phyloP scores from a whole-genome alignment of 2,888 invertebrate genomes.

The Ganaspis brasiliensis region DNA sequence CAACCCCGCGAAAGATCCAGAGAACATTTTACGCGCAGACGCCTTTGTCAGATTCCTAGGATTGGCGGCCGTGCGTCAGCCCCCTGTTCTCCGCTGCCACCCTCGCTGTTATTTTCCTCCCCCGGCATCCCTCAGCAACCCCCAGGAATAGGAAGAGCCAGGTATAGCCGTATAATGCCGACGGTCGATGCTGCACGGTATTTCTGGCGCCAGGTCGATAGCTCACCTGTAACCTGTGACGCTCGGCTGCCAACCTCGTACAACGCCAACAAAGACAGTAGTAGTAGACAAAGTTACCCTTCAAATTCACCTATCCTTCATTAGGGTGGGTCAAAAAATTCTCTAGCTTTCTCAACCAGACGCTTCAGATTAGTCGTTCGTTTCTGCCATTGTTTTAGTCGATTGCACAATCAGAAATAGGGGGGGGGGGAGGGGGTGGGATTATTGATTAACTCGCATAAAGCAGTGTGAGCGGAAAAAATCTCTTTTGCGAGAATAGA shows the following conservation, averaged over 20 bases:
- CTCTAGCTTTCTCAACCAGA: not conserved
- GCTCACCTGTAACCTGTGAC: constrained; percentile 71
- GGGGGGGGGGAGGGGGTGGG: too few relatives aligned
- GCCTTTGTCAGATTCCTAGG: constrained; percentile 63
- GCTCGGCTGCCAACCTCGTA: constrained; percentile 63
- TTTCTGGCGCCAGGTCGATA: constrained; percentile 80
- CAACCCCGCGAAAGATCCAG: constrained; percentile 51
- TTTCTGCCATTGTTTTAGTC: too few relatives aligned
- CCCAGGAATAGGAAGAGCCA: constrained; percentile 63
- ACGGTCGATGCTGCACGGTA: constrained; percentile 80
- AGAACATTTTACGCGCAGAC: constrained; percentile 58
- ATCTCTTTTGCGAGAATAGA: too few relatives aligned
- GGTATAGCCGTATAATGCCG: constrained; percentile 65
- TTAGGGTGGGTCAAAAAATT: constrained; percentile 12
- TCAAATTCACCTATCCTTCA: not conserved
- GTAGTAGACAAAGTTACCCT: not conserved
- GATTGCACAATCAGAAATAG: too few relatives aligned
- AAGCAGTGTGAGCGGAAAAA: too few relatives aligned
- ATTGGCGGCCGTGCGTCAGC: constrained; percentile 74
- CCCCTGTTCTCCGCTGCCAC: constrained; percentile 62
- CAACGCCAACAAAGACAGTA: constrained; percentile 53
- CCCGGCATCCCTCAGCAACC: constrained; percentile 56
- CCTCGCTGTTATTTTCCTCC: constrained; percentile 50
- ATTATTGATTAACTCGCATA: too few relatives aligned
- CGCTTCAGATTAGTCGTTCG: too few relatives aligned